Base-by-base conservation (phyloP, 2,797 vertebrate species). In the Sciaenops ocellatus region DNA sequence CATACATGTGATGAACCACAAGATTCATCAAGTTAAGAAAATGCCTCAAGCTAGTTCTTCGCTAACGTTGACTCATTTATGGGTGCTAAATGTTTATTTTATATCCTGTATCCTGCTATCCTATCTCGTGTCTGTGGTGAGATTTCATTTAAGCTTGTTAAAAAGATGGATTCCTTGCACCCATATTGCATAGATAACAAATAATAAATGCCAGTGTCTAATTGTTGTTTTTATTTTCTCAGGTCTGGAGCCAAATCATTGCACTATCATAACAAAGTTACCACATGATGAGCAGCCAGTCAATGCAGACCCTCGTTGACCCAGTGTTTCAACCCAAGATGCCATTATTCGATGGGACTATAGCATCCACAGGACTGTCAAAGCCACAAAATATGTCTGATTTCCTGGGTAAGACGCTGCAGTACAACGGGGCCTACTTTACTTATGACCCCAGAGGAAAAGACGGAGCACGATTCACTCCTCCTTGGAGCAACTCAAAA, bases 401-500 rank as follows among this genome's bases (percentile, higher is more conserved):
- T 3, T 89, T 92, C 10, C 59, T 82, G 70, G 80, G 88, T 1
- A 94, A 95, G 50, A 55, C 88, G 10, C 82, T 95, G 54, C 92
- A 78, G 85, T 97, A 96, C 91, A 92, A 93, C 26, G 95, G 95
- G 13, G 86, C 95, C 69, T 98, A 96, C 86, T 95, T 96, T 3
- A 38, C 96, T 47, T 97, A 95, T 77, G 91, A 94, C 0, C 78
- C 96, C 65, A 89, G 80, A 73, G 92, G 71, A 72, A 93, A 94
- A 8, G 93, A 96, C 0, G 73, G 82, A 20, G 85, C 90, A 0
- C 91, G 92, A 63, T 90, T 91, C 24, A 74, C 73, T 22, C 65
- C 85, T 0, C 75, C 72, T 5, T 98, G 96, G 96, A 94, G 79
- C 69, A 91, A 91, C 0, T 63, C 92, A 0, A 89, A 94, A 17